A percentile compares a stretch with the other conserved stretches of the same genome.
phyloP scores from a whole-genome alignment of 2,888 invertebrate genomes.

The Archips xylosteana region DNA sequence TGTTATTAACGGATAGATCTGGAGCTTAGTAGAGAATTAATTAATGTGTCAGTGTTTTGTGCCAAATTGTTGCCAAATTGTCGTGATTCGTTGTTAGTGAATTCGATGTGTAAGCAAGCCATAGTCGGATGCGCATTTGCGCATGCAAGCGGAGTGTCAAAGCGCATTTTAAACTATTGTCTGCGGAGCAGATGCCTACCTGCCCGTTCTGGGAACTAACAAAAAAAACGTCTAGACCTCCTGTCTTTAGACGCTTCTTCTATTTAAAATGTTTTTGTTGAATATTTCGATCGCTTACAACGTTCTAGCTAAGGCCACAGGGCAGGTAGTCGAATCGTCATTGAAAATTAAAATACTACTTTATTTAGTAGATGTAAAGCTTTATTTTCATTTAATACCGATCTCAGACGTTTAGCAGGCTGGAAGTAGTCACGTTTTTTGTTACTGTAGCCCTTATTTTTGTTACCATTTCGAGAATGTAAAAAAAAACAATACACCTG shows the following conservation, averaged over 20 bases:
- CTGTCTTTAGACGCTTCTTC: constrained; percentile 78
- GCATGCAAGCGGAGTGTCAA: background rate
- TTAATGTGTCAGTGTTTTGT: constrained; percentile 26
- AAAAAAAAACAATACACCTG: constrained; percentile 38
- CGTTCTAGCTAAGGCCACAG: constrained; percentile 75
- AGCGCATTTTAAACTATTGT: constrained; percentile 42
- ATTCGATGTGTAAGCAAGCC: constrained; percentile 21
- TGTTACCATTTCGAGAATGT: constrained; percentile 36
- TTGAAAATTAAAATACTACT: constrained; percentile 63
- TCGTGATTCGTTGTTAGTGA: constrained; percentile 30
- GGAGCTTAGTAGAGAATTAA: constrained; percentile 31
- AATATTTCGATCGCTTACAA: constrained; percentile 70
- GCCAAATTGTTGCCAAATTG: constrained; percentile 39
- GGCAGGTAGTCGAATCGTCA: constrained; percentile 73
- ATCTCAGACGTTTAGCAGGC: constrained; percentile 41
- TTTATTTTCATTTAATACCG: constrained; percentile 36
- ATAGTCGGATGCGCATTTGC: background rate
- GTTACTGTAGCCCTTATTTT: constrained; percentile 43
- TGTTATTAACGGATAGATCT: constrained; percentile 12
- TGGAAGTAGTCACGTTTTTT: constrained; percentile 43
- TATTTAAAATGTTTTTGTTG: constrained; percentile 77
- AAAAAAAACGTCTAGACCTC: constrained; percentile 81
- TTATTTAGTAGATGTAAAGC: constrained; percentile 57
- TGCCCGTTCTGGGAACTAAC: constrained; percentile 73
- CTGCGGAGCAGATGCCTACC: constrained; percentile 69